Percentiles rank a stretch among this genome's conserved stretches.
Conservation (phyloP, 2,888 invertebrate species). For the Epinotia ramella region DNA sequence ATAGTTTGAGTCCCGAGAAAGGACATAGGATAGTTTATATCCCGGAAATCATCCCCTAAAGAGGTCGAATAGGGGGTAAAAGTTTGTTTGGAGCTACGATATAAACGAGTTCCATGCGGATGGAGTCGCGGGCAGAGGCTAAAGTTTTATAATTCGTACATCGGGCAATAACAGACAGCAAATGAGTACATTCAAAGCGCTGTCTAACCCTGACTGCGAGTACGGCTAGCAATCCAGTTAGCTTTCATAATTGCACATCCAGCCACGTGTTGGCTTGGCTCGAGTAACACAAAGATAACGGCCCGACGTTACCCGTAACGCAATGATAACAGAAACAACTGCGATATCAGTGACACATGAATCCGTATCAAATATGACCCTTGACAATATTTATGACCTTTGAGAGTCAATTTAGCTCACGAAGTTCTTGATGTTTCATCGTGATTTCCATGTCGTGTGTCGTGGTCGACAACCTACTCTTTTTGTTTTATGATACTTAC, state of each 20-base stretch:
- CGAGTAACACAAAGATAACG: not conserved
- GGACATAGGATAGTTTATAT: too few species aligned
- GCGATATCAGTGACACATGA: not conserved
- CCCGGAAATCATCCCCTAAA: too few species aligned
- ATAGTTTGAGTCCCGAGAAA: too few species aligned
- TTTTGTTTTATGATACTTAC: too few species aligned
- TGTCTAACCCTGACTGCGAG: not conserved
- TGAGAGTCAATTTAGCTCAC: not conserved
- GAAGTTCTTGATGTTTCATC: too few species aligned
- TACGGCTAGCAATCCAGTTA: conserved; percentile 14
- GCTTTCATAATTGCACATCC: conserved; percentile 23
- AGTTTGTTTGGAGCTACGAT: too few species aligned
- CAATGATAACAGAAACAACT: not conserved
- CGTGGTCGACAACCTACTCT: too few species aligned
- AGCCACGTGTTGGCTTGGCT: not conserved
- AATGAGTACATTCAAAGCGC: not conserved
- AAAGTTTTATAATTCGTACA: not conserved
- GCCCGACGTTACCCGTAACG: too few species aligned
- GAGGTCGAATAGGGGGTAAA: too few species aligned
- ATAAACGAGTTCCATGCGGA: too few species aligned
- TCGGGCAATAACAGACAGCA: not conserved
- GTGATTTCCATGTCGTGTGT: too few species aligned
- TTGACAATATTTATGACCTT: not conserved
- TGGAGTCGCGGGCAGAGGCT: too few species aligned
- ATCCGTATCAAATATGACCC: not conserved